Base-by-base conservation (phyloP, 92 coral and sea anemone species). In the Anthopleura xanthogrammica region DNA sequence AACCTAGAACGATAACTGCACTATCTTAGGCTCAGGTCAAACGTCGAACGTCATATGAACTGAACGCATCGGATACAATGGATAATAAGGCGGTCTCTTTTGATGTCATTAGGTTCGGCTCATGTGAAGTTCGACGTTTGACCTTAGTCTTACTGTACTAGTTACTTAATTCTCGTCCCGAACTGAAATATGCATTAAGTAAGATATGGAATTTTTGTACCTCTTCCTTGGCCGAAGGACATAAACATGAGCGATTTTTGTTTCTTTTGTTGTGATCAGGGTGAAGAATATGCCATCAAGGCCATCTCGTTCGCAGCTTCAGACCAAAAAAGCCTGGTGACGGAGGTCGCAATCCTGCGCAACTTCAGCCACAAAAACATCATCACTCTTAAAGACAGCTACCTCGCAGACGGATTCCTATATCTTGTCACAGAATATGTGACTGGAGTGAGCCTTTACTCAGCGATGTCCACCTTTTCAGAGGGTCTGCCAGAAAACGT, bases 281-380 rank as follows among this genome's bases (percentile, higher is more conserved):
- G 10, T 24, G 42, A 68, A 68, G 74, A 68, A 11, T 68, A 68
- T 29, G 74, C 74, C 41, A 68, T 68, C 40, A 68, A 68, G 74
- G 24, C 41, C 5, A 68, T 68, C 16, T 12, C 41, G 6, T 11
- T 68, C 2, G 6, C 24, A 68, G 16, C 9, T 23, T 68, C 41
- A 24, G 74, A 36, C 16, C 8, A 2, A 1, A 29, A 29, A 36
- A 68, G 42, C 40, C 43, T 68, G 3, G 43, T 68, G 3, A 68
- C 12, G 41, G 74, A 68, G 43, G 16, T 68, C 41, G 41, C 29
- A 16, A 13, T 29, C 17, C 74, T 68, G 5, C 41, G 42, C 17
- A 12, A 3, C 41, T 68, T 22, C 17, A 68, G 5, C 17, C 74
- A 68, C 40, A 68, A 68, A 4, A 68, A 68, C 43, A 36, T 68